Evolutionary conservation across 1,140 invertebrate species (phyloP).

Genomic region (Coenobita brevimanus): DNA sequence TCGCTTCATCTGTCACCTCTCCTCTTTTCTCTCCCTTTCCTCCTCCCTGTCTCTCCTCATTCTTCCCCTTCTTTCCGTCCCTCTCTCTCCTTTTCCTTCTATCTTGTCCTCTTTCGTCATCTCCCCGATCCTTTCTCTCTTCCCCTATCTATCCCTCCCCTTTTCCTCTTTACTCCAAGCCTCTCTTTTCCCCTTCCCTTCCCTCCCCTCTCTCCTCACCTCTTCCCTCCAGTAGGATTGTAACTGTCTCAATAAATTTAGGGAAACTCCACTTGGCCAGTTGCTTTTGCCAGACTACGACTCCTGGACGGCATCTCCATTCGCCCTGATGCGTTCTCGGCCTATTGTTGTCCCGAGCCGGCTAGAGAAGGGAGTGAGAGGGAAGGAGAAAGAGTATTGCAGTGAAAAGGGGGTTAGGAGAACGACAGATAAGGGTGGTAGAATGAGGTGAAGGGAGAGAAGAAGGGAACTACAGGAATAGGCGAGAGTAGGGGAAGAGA

Average conservation of each 20-base stretch:
- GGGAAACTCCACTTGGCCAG: too few relatives aligned
- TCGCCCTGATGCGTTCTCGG: not conserved
- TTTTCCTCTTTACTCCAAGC: too few relatives aligned
- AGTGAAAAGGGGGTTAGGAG: too few relatives aligned
- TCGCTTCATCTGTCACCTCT: not conserved
- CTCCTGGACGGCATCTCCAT: not conserved
- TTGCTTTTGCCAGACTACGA: not conserved
- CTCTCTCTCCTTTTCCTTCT: not conserved
- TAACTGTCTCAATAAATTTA: too few relatives aligned
- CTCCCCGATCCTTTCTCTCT: not conserved
- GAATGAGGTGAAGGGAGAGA: not conserved
- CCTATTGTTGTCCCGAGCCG: not conserved
- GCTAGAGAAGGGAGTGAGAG: not conserved
- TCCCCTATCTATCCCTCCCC: not conserved
- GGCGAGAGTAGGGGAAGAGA: not conserved
- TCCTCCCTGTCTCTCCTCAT: not conserved
- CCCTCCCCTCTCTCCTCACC: not conserved
- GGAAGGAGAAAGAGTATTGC: slow-evolving; percentile 7
- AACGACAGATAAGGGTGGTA: not conserved
- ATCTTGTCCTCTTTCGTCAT: not conserved
- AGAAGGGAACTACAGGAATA: not conserved
- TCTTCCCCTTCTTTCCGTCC: not conserved
- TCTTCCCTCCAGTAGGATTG: not conserved
- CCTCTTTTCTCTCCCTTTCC: not conserved
- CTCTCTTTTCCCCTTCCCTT: slow-evolving; percentile 1